phyloP scores from a whole-genome alignment of 2,113 vertebrate genomes.

The Paramormyrops kingsleyae region DNA sequence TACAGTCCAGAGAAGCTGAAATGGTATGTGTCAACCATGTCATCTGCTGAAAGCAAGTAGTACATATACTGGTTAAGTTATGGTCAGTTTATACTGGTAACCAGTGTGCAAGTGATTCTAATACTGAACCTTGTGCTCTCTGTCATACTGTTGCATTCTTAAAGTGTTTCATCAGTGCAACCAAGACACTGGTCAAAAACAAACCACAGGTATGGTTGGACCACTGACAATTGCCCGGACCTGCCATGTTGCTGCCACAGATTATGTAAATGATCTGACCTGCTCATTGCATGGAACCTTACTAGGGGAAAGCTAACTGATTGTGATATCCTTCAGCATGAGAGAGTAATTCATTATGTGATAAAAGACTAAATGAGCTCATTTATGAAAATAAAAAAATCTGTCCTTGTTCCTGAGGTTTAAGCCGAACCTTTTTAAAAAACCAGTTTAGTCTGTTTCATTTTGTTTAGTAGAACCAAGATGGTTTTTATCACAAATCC shows the following conservation, averaged over 20 bases:
- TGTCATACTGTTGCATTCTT: slow-evolving; percentile 50
- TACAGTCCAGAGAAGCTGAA: slow-evolving; percentile 27
- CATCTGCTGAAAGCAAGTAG: neutral
- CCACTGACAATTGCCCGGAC: neutral
- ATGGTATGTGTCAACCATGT: slow-evolving; percentile 16
- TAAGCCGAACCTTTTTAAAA: neutral
- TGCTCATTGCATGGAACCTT: neutral
- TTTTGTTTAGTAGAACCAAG: neutral
- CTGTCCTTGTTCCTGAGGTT: neutral
- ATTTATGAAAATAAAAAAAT: neutral
- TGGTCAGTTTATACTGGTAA: neutral
- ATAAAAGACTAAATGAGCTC: neutral
- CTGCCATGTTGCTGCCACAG: neutral
- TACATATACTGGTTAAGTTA: neutral
- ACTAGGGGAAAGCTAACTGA: neutral
- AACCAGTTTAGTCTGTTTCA: neutral
- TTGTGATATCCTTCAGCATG: slow-evolving; percentile 12
- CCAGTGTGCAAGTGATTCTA: neutral
- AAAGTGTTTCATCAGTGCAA: slow-evolving; percentile 30
- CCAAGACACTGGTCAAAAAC: slow-evolving; percentile 10
- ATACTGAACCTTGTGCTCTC: slow-evolving; percentile 26
- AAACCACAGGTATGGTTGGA: neutral
- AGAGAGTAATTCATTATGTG: neutral
- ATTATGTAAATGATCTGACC: neutral
- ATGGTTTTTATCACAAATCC: neutral